Evolutionary conservation across 2,888 invertebrate genomes (phyloP).

Genomic region (Platerodrilus igneus): DNA sequence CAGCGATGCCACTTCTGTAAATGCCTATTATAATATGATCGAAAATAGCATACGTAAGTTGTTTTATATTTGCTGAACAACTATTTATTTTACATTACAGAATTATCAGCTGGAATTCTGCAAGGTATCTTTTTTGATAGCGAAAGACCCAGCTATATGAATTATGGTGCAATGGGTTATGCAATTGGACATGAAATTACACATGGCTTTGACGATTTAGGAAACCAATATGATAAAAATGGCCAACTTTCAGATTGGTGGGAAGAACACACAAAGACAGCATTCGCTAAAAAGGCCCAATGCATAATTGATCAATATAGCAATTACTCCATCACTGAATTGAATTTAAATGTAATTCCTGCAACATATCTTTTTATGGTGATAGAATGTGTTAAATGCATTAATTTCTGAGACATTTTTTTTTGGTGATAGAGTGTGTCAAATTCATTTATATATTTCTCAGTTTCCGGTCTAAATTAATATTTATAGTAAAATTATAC

Average conservation of each 20-base stretch:
- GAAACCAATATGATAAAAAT: constrained; percentile 82
- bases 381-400: no score
- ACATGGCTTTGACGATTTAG: constrained; percentile 53
- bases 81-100: constrained; percentile 48
- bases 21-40: constrained; percentile 53
- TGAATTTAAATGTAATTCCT: constrained; percentile 66
- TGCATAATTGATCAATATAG: constrained; percentile 90
- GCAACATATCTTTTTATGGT: no score
- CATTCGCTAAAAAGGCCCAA: constrained; percentile 55
- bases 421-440: no score
- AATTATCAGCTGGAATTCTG: constrained; percentile 83
- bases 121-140: constrained; percentile 84
- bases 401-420: no score
- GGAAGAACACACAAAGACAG: constrained; percentile 11
- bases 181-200: constrained; percentile 43
- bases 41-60: constrained; percentile 57
- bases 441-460: constrained; percentile 2
- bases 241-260: constrained; percentile 82
- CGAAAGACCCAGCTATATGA: constrained; percentile 42
- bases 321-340: constrained; percentile 74
- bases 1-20: constrained; percentile 50
- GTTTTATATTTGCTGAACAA: no score
- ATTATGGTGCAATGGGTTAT: constrained; percentile 44
- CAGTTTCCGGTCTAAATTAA: no score
- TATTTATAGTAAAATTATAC: no score